Base-by-base conservation (phyloP, 2,888 invertebrate genomes). In the Drosophila longiperda region DNA sequence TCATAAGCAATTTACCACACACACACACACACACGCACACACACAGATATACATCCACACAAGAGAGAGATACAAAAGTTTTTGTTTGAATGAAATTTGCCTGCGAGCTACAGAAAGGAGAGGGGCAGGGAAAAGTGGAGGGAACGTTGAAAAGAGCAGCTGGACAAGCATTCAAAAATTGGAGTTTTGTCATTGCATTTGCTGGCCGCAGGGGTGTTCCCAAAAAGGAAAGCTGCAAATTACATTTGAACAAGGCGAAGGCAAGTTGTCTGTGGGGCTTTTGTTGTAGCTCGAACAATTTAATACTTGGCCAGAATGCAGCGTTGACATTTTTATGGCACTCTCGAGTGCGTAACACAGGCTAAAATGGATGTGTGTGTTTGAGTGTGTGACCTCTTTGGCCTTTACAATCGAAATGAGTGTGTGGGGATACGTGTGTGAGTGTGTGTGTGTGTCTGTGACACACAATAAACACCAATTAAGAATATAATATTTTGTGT, bases 1-100 rank as follows among this genome's bases (percentile, higher is more conserved):
- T 91, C 87, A 90, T 91, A 90, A 91, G 91, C 91, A 91, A 91
- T 90, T 91, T 91, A 83, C 83, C 74, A 49, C 73, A 63, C 60
- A 57, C 65, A 64, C 76, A 75, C 38, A 49, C 53, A 52, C 49
- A 62, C 33, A 68, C 29, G 38, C 20, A 36, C 23, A 49, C 34
- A 55, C 58, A 62, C 33, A 63, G 12, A 45, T 42, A 42, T 20
- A 20, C 20, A 42, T 42, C 20, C 23, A 38, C 36, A 57, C 17
- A 54, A 33, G 40, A 20, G 29, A 75, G 66, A 80, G 72, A 80
- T 54, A 75, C 62, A 76, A 66, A 78, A 80, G 66, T 80, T 80
- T 80, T 76, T 78, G 76, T 78, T 78, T 80, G 76, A 78, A 76
- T 78, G 65, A 80, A 78, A 80, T 80, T 80, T 78, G 78, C 78